Percentiles rank a stretch among this genome's conserved stretches.
phyloP scores from a whole-genome alignment of 2,888 invertebrate species.

The Hymenopus coronatus region DNA sequence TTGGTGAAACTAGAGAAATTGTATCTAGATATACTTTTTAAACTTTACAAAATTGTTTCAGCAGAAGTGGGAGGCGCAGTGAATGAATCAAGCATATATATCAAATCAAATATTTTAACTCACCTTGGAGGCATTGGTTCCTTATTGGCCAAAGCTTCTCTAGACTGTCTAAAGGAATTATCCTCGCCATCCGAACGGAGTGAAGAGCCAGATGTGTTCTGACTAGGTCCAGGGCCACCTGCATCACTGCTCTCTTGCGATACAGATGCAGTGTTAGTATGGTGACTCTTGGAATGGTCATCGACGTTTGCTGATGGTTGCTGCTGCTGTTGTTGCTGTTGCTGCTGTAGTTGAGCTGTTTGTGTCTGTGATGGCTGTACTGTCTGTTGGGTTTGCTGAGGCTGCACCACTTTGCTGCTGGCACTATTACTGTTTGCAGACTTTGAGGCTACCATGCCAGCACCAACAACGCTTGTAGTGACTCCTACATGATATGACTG shows the following conservation, averaged over 20 bases:
- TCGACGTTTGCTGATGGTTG: constrained; percentile 5
- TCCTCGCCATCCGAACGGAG: constrained; percentile 29
- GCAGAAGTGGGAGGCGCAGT: background rate
- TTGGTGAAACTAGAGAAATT: no score
- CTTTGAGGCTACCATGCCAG: constrained; percentile 20
- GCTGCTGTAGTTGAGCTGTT: background rate
- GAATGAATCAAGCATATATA: background rate
- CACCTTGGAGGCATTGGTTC: constrained; percentile 47
- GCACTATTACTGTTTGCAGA: constrained; percentile 23
- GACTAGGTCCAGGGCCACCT: constrained; percentile 27
- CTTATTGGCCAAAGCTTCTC: constrained; percentile 40
- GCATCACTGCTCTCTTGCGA: constrained; percentile 29
- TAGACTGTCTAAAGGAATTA: constrained; percentile 22
- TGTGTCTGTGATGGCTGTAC: background rate
- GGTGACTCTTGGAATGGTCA: constrained; percentile 34
- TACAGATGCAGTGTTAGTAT: background rate
- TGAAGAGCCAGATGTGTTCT: constrained; percentile 20
- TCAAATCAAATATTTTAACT: background rate
- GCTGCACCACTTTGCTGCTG: background rate
- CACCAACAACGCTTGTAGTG: constrained; percentile 2
- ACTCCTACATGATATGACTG: constrained; percentile 26
- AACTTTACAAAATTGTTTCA: background rate
- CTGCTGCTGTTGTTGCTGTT: background rate
- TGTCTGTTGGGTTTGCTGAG: background rate
- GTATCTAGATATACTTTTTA: no score